Evolutionary conservation across 2,797 vertebrate genomes (phyloP), one percentile per base, ranked within the genome.

Genomic region (Cetoscarus ocellatus): DNA sequence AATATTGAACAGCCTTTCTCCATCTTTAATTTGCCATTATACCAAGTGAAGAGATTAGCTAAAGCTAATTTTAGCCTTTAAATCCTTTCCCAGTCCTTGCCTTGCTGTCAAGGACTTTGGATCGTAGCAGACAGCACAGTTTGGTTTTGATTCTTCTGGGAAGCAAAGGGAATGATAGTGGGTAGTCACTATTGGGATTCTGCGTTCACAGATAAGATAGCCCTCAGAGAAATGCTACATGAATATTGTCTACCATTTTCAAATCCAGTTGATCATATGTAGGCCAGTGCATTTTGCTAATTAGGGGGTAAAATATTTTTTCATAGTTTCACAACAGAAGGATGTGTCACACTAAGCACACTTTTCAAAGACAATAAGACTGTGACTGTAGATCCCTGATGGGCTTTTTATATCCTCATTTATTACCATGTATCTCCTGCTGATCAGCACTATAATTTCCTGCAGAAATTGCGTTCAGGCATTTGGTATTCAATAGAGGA

Each of bases 221-320:
- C 72, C 79, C 77, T 82, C 11, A 0, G 85, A 90, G 86, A 80
- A 79, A 59, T 3, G 15, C 60, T 60, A 83, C 67, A 61, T 79
- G 79, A 19, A 35, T 48, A 86, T 82, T 60, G 39, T 73, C 81
- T 85, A 67, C 61, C 36, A 55, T 83, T 83, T 85, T 64, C 75
- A 85, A 80, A 83, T 75, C 73, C 85, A 79, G 60, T 72, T 34
- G 80, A 91, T 88, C 60, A 79, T 90, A 93, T 93, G 88, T 92
- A 79, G 86, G 91, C 87, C 88, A 88, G 86, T 85, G 85, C 90
- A 91, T 90, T 91, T 86, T 70, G 82, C 88, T 90, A 90, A 93
- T 94, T 89, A 91, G 84, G 83, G 77, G 80, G 78, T 64, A 76
- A 88, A 89, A 84, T 61, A 50, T 57, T 71, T 83, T 53, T 77